These are phyloP conservation scores for Polietes domitor DNA, from an alignment of 2,888 invertebrate genomes.

Conservation along the genomic window DNA sequence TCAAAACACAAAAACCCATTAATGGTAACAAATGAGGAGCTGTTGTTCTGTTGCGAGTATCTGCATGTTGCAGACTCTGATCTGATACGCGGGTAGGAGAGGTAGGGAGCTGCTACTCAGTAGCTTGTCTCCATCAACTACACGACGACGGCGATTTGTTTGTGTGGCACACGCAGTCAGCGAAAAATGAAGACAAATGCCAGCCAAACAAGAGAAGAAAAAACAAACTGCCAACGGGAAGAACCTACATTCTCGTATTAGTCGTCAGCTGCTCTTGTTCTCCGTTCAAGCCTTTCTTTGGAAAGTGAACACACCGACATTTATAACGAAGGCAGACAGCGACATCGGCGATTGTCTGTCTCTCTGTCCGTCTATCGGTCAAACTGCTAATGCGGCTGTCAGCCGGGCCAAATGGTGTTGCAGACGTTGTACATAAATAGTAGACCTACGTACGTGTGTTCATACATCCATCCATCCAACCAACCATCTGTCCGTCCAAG, in stretches of 20 bases:
- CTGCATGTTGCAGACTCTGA: neutral
- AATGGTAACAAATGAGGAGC: neutral
- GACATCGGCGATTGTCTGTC: neutral
- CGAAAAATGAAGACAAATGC: neutral
- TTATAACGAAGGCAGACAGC: neutral
- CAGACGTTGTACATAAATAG: neutral
- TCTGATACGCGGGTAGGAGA: no score
- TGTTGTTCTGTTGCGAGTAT: neutral
- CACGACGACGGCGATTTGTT: neutral
- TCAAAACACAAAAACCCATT: neutral
- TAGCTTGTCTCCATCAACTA: no score
- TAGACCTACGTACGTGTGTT: neutral
- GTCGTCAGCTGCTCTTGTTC: neutral
- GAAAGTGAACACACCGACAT: neutral
- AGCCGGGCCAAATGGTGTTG: neutral
- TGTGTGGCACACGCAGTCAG: neutral
- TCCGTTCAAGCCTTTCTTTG: neutral
- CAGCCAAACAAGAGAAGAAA: neutral
- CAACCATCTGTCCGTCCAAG: neutral
- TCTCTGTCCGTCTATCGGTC: neutral
- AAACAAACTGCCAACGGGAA: neutral
- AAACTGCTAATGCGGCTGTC: neutral
- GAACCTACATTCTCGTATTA: neutral
- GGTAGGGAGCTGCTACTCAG: no score
- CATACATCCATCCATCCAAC: neutral